Evolutionary conservation across 2,888 invertebrate species (phyloP).

Genomic region (Strigamia crassipes): DNA sequence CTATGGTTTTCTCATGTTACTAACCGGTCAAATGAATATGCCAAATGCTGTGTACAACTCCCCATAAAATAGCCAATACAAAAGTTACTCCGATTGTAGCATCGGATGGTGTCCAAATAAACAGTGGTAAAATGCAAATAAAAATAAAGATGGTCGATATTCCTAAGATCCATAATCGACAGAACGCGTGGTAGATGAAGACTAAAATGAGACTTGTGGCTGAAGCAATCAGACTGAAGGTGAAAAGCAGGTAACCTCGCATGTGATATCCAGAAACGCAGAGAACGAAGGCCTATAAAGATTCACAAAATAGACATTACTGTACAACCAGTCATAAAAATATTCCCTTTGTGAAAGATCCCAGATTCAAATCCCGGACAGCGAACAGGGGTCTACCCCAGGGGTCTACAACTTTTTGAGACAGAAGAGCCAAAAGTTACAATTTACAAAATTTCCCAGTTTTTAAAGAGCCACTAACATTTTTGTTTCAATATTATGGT

Average conservation of each 20-base stretch:
- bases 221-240: neutral
- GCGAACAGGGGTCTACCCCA: too few relatives aligned
- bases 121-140: conserved; percentile 23
- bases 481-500: too few relatives aligned
- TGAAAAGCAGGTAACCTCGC: neutral
- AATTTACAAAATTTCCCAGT: too few relatives aligned
- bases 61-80: conserved; percentile 33
- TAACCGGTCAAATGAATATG: conserved; percentile 18
- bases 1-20: neutral
- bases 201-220: neutral
- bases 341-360: too few relatives aligned
- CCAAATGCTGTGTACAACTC: conserved; percentile 17
- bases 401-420: too few relatives aligned
- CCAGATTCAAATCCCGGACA: too few relatives aligned
- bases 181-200: neutral
- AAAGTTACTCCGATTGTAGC: conserved; percentile 3
- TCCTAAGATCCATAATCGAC: conserved; percentile 19
- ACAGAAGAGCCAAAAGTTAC: too few relatives aligned
- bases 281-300: neutral
- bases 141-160: conserved; percentile 7
- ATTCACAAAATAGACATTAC: neutral
- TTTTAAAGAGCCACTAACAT: too few relatives aligned
- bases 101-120: conserved; percentile 10
- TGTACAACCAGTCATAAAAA: neutral
- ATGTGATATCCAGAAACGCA: conserved; percentile 14